These are phyloP conservation scores for Phenganax stokvisi DNA, from an alignment of 92 coral and sea anemone genomes.

Conservation along the genomic window DNA sequence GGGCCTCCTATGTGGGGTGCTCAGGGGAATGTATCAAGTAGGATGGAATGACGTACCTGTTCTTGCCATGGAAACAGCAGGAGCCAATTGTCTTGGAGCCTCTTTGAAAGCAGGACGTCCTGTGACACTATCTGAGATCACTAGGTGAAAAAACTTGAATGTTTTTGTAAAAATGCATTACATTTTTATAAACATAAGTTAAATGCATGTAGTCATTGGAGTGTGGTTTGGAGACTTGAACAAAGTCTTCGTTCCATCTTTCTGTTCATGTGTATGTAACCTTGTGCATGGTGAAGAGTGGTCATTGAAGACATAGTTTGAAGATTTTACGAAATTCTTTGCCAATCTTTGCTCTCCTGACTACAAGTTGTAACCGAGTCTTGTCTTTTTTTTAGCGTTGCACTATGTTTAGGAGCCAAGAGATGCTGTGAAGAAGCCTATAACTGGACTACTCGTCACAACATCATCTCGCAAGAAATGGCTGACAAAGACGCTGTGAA, in stretches of 20 bases:
- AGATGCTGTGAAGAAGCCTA: slow-evolving; percentile 74
- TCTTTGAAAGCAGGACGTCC: slow-evolving; percentile 63
- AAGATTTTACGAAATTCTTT: not conserved
- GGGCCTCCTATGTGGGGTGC: slow-evolving; percentile 75
- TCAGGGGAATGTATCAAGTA: slow-evolving; percentile 74
- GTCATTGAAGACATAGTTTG: too few species aligned
- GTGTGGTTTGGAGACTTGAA: not conserved
- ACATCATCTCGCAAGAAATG: slow-evolving; percentile 59
- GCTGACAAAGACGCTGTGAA: slow-evolving; percentile 65
- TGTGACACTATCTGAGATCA: slow-evolving; percentile 65
- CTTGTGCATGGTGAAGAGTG: too few species aligned
- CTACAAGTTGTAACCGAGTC: not conserved
- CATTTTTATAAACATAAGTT: not conserved
- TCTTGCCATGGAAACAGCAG: slow-evolving; percentile 94
- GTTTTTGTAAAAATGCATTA: not conserved
- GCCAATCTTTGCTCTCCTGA: not conserved
- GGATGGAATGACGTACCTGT: slow-evolving; percentile 91
- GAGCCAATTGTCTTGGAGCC: slow-evolving; percentile 73
- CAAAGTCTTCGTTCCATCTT: not conserved
- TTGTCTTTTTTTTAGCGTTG: slow-evolving; percentile 51
- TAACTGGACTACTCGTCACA: slow-evolving; percentile 74
- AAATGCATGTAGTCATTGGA: not conserved
- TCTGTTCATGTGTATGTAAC: not conserved
- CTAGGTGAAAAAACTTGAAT: slow-evolving; percentile 53
- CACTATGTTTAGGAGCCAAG: slow-evolving; percentile 80